phyloP scores from a whole-genome alignment of 2,888 invertebrate species.

The Cerastis leucographa region DNA sequence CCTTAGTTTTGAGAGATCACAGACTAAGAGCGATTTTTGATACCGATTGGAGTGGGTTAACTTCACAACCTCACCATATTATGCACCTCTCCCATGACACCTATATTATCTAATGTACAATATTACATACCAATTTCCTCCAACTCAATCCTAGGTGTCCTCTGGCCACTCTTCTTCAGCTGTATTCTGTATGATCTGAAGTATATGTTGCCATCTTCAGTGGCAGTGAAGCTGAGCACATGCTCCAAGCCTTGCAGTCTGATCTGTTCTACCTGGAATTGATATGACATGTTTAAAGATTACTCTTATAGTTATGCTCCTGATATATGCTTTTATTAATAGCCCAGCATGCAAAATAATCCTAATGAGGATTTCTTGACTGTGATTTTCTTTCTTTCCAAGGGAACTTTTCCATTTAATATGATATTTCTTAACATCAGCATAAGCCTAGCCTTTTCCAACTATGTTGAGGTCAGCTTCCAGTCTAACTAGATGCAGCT shows the following conservation, averaged over 20 bases:
- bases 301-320: background rate
- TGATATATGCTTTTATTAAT: background rate
- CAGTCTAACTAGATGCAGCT: too few relatives aligned
- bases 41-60: background rate
- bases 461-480: too few relatives aligned
- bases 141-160: slow-evolving; percentile 97
- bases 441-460: too few relatives aligned
- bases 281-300: background rate
- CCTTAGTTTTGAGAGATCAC: too few relatives aligned
- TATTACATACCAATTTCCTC: slow-evolving; percentile 94
- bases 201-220: slow-evolving; percentile 94
- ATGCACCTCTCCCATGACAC: background rate
- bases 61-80: background rate
- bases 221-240: slow-evolving; percentile 96
- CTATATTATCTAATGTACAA: background rate
- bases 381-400: background rate
- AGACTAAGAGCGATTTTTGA: background rate
- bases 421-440: background rate
- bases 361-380: background rate
- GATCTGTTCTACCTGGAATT: slow-evolving; percentile 92
- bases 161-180: slow-evolving; percentile 97
- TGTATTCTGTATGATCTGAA: slow-evolving; percentile 95
- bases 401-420: background rate
- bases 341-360: background rate
- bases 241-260: slow-evolving; percentile 98